Percentiles rank a stretch among this genome's conserved stretches.
phyloP scores from a whole-genome alignment of 2,797 vertebrate species.

The Florisuga fusca region DNA sequence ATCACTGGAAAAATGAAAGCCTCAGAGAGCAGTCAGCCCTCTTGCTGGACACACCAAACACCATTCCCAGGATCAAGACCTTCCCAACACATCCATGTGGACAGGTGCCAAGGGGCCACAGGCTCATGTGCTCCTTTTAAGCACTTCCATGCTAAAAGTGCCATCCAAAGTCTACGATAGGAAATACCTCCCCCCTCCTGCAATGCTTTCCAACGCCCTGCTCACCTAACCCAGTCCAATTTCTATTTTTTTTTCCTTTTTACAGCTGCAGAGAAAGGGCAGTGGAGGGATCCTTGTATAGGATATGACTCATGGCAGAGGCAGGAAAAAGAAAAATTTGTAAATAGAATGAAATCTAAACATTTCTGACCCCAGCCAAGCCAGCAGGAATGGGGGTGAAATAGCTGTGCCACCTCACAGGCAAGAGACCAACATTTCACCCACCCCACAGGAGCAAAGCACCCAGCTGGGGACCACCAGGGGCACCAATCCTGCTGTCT shows the following conservation, averaged over 20 bases:
- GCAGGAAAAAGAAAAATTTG: neutral
- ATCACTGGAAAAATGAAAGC: neutral
- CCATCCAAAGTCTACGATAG: neutral
- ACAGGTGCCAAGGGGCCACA: neutral
- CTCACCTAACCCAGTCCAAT: neutral
- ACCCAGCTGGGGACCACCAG: neutral
- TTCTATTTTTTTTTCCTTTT: neutral
- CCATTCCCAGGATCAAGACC: neutral
- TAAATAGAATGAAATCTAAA: neutral
- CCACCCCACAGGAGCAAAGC: neutral
- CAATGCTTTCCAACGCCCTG: neutral
- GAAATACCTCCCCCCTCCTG: neutral
- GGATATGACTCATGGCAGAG: neutral
- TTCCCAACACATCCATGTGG: neutral
- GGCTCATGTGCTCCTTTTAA: neutral
- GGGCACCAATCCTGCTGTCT: neutral
- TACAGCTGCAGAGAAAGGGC: neutral
- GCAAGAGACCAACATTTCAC: neutral
- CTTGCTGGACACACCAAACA: neutral
- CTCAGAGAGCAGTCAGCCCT: neutral
- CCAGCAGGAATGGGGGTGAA: neutral
- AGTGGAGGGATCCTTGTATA: neutral
- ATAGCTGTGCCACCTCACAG: neutral
- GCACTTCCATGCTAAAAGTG: neutral
- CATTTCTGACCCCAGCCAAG: neutral